A percentile compares a stretch with the other conserved stretches of the same genome.
These are phyloP conservation scores for Lonchura striata DNA, from an alignment of 2,113 vertebrate species.

Conservation along the genomic window DNA sequence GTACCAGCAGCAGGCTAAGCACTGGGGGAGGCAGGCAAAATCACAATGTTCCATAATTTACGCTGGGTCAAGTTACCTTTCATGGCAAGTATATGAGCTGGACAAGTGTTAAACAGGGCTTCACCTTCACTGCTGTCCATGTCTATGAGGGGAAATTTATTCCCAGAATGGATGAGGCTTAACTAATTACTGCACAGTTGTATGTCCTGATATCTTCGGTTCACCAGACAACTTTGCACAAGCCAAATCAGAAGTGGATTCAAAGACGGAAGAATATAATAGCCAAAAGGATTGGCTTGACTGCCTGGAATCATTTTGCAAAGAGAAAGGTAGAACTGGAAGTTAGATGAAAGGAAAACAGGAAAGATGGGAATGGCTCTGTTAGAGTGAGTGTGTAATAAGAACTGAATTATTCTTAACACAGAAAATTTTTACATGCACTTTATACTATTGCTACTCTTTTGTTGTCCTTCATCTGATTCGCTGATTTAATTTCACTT, in stretches of 20 bases:
- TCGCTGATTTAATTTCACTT: slow-evolving; percentile 56
- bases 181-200: not conserved
- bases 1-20: not conserved
- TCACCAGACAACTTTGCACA: not conserved
- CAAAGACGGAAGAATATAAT: not conserved
- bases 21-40: not conserved
- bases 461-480: slow-evolving; percentile 33
- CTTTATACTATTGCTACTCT: not conserved
- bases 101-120: not conserved
- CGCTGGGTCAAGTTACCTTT: slow-evolving; percentile 5
- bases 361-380: not conserved
- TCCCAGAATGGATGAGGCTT: not conserved
- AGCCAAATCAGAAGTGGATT: not conserved
- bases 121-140: not conserved
- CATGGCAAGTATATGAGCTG: not conserved
- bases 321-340: not conserved
- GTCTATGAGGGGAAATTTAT: not conserved
- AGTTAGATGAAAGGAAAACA: not conserved
- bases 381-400: not conserved
- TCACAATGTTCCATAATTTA: slow-evolving; percentile 19
- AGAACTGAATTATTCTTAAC: not conserved
- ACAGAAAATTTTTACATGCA: not conserved
- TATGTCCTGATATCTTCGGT: not conserved
- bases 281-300: not conserved
- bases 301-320: not conserved